These are phyloP conservation scores for Diachasma alloeum DNA, from an alignment of 1,140 invertebrate species.

Conservation along the genomic window DNA sequence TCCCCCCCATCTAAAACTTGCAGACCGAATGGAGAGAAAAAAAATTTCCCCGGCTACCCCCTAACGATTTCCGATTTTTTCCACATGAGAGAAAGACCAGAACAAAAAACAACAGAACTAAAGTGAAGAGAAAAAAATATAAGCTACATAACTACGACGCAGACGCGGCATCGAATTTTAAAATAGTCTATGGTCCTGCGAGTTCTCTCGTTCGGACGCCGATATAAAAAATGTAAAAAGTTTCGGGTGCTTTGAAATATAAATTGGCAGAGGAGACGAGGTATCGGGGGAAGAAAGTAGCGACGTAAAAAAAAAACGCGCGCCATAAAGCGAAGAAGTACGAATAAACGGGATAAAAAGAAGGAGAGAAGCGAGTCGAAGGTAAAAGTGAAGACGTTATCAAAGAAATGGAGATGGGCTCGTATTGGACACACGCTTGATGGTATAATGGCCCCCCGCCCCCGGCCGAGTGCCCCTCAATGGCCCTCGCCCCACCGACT, in stretches of 20 bases:
- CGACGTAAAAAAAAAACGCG: neutral
- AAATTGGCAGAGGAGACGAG: conserved; percentile 11
- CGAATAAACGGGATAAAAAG: neutral
- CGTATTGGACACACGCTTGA: neutral
- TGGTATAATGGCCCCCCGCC: neutral
- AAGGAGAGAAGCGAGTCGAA: neutral
- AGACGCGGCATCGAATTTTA: conserved; percentile 26
- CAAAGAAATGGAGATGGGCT: conserved; percentile 16
- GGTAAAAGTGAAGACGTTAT: conserved; percentile 10
- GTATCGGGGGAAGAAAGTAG: neutral
- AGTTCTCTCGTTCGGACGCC: neutral
- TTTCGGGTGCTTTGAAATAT: conserved; percentile 26
- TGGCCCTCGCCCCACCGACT: conserved; percentile 10
- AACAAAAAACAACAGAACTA: neutral
- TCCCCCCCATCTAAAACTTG: neutral
- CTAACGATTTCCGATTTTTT: conserved; percentile 31
- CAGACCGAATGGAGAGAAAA: neutral
- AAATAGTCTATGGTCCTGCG: conserved; percentile 12
- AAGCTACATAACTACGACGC: conserved; percentile 12
- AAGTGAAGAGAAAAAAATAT: neutral
- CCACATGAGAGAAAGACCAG: neutral
- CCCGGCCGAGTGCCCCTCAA: neutral
- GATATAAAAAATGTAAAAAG: conserved; percentile 28
- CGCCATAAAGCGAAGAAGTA: neutral
- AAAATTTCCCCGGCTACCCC: neutral